A percentile compares a stretch with the other conserved stretches of the same genome.
phyloP scores from a whole-genome alignment of 2,797 vertebrate genomes.

The Lacerta bilineata region DNA sequence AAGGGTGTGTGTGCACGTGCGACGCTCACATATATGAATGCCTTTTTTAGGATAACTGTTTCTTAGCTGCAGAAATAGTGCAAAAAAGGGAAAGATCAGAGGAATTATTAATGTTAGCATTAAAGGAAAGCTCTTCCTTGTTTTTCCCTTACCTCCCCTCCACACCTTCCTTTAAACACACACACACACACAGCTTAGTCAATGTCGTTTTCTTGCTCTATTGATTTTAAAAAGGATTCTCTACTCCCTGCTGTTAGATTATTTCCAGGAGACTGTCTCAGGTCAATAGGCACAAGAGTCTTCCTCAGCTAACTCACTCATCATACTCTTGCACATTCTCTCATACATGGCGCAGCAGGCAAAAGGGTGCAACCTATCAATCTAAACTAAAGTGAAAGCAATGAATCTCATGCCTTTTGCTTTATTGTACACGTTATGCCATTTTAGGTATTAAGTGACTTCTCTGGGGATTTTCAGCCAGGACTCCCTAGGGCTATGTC shows the following conservation, averaged over 20 bases:
- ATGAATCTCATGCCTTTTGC: conserved; percentile 3
- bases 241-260: conserved; percentile 73
- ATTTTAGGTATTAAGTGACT: not conserved
- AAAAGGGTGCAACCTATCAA: not conserved
- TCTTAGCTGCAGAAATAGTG: not conserved
- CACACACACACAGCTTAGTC: conserved; percentile 60
- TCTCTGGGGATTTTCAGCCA: not conserved
- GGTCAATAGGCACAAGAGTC: conserved; percentile 69
- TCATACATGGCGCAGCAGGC: conserved; percentile 19
- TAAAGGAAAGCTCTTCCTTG: conserved; percentile 32
- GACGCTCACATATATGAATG: rapidly evolving
- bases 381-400: conserved; percentile 25
- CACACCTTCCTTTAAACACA: not conserved
- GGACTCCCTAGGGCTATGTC: not conserved
- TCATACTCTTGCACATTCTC: not conserved
- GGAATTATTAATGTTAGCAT: conserved; percentile 6
- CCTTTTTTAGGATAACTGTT: not conserved
- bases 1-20: not conserved
- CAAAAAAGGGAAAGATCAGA: not conserved
- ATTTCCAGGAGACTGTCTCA: conserved; percentile 75
- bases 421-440: not conserved
- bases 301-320: conserved; percentile 31
- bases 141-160: conserved; percentile 29
- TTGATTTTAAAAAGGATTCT: conserved; percentile 75
- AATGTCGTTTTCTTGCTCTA: conserved; percentile 76